Base-by-base conservation (phyloP, 2,113 vertebrate species). In the Leptocoma aspasia region DNA sequence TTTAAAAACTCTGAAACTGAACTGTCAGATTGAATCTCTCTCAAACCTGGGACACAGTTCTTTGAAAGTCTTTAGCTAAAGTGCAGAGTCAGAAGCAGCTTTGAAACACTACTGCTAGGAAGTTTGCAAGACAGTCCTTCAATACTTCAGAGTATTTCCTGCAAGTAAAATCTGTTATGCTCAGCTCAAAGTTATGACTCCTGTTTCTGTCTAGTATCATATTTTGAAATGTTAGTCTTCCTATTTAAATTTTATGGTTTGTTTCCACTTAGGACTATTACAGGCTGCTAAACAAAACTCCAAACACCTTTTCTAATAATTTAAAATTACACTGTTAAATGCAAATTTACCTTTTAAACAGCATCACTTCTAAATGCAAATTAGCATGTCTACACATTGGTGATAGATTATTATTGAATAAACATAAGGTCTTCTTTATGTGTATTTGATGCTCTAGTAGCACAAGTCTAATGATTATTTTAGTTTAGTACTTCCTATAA, bases 191-290 rank as follows among this genome's bases (percentile, higher is more conserved):
- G 26, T 39, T 30, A 27, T 0, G 27, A 45, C 47, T 90, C 41
- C 23, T 56, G 3, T 76, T 88, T 92, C 65, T 87, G 1, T 88
- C 39, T 64, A 60, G 35, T 64, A 76, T 47, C 37, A 21, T 85
- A 82, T 90, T 89, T 90, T 89, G 64, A 94, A 92, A 82, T 90
- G 68, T 57, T 92, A 77, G 41, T 73, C 65, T 39, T 90, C 49
- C 70, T 80, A 76, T 96, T 95, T 94, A 89, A 89, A 96, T 79
- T 92, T 82, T 72, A 30, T 91, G 57, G 93, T 95, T 91, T 94
- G 86, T 96, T 97, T 96, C 90, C 82, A 82, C 44, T 89, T 88
- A 73, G 61, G 75, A 92, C 60, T 87, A 92, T 96, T 95, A 97
- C 82, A 86, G 50, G 39, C 84, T 88, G 72, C 85, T 73, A 54